Evolutionary conservation across 2,888 invertebrate genomes (phyloP).

Genomic region (Andrena praecox): DNA sequence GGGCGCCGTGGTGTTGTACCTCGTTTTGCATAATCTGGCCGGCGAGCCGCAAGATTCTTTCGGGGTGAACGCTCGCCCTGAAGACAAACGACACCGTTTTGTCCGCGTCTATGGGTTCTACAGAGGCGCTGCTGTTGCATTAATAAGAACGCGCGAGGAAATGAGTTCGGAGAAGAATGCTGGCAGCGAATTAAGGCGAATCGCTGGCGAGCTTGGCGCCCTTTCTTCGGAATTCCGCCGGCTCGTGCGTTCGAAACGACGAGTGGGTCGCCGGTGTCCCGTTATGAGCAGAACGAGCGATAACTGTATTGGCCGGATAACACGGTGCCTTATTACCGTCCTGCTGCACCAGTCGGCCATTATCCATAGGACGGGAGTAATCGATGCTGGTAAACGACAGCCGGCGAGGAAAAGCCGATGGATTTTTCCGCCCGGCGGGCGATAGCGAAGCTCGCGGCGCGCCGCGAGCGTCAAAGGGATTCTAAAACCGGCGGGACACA

Average conservation of each 20-base stretch:
- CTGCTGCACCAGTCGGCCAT: conserved; percentile 48
- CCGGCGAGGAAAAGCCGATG: conserved; percentile 6
- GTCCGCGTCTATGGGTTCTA: too few species aligned
- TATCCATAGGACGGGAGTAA: conserved; percentile 47
- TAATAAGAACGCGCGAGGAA: background rate
- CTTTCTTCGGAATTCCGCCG: conserved; percentile 66
- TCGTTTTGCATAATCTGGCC: conserved; percentile 93
- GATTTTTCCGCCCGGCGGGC: background rate
- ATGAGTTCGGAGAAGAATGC: background rate
- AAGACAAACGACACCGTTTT: conserved; percentile 36
- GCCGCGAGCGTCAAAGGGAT: conserved; percentile 40
- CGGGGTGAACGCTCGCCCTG: conserved; percentile 84
- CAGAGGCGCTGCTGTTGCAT: too few species aligned
- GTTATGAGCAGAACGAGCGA: conserved; percentile 80
- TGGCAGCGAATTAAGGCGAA: conserved; percentile 9
- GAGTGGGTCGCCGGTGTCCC: conserved; percentile 80
- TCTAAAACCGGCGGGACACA: background rate
- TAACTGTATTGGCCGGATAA: conserved; percentile 84
- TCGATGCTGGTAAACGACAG: conserved; percentile 23
- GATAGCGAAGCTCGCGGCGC: background rate
- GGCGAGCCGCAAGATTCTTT: conserved; percentile 88
- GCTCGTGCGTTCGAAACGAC: conserved; percentile 73
- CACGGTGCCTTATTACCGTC: conserved; percentile 75
- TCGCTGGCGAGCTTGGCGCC: conserved; percentile 48
- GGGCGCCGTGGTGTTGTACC: conserved; percentile 97